Percentiles rank a stretch among this genome's conserved stretches.
Evolutionary conservation across 2,888 invertebrate genomes (phyloP).

Genomic region (Tenthredo mesomela): DNA sequence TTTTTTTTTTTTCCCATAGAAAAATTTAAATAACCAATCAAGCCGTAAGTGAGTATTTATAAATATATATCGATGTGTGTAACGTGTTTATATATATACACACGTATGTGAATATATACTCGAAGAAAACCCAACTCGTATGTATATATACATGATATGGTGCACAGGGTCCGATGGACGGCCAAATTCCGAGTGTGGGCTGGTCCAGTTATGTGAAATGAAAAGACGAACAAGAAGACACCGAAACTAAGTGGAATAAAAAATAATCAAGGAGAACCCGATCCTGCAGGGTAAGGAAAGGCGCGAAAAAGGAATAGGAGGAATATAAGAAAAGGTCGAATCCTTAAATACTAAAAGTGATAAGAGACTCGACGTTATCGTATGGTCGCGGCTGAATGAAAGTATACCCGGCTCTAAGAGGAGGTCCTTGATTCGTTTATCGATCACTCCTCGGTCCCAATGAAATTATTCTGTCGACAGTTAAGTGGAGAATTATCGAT

Average conservation of each 20-base stretch:
- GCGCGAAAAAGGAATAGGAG: constrained; percentile 42
- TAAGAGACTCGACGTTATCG: constrained; percentile 58
- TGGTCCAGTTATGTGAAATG: constrained; percentile 68
- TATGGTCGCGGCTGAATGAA: constrained; percentile 15
- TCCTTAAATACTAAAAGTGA: constrained; percentile 62
- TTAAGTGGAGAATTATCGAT: constrained; percentile 33
- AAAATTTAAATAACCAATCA: constrained; percentile 45
- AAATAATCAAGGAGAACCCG: background rate
- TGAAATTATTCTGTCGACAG: constrained; percentile 15
- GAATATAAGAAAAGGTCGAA: constrained; percentile 11
- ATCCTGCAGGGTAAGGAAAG: constrained; percentile 6
- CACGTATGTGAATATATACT: background rate
- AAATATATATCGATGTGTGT: constrained; percentile 5
- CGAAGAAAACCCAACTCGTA: constrained; percentile 7
- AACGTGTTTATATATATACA: background rate
- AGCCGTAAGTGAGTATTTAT: background rate
- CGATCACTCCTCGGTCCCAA: constrained; percentile 5
- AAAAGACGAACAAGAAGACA: constrained; percentile 63
- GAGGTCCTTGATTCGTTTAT: constrained; percentile 35
- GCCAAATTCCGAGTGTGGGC: constrained; percentile 66
- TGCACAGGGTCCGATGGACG: constrained; percentile 6
- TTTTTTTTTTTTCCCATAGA: background rate
- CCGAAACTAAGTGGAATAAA: constrained; percentile 41
- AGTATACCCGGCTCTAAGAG: background rate
- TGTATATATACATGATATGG: background rate